phyloP scores from a whole-genome alignment of 2,113 vertebrate genomes.

The Calcarius ornatus region DNA sequence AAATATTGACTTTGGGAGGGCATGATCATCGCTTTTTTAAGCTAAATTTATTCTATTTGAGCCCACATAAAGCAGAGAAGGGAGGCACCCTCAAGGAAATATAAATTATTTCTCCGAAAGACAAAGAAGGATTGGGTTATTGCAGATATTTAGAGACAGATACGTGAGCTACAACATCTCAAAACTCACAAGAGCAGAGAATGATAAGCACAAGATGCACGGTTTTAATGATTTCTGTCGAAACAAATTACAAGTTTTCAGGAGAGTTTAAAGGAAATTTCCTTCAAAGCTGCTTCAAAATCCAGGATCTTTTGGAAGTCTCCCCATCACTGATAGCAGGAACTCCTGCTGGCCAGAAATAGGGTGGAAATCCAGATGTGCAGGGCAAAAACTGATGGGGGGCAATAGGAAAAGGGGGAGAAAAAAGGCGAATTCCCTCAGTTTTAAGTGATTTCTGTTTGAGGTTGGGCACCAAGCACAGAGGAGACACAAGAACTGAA shows the following conservation, averaged over 20 bases:
- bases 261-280: neutral
- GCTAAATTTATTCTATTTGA: neutral
- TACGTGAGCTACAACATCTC: neutral
- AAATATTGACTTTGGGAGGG: neutral
- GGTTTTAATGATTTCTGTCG: neutral
- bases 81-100: neutral
- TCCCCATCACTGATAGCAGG: neutral
- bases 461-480: neutral
- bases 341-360: neutral
- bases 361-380: neutral
- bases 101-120: neutral
- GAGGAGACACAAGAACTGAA: too few species aligned
- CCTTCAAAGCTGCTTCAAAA: neutral
- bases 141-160: neutral
- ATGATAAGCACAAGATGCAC: neutral
- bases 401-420: accelerated
- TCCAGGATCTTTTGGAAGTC: neutral
- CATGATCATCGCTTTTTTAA: neutral
- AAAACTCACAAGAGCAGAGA: neutral
- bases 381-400: accelerated
- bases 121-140: neutral
- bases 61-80: neutral
- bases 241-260: neutral
- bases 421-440: accelerated
- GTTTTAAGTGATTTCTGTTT: neutral